Percentiles rank a stretch among this genome's conserved stretches.
Conservation (phyloP, 2,888 invertebrate species). For the Loripinus fragilis region DNA sequence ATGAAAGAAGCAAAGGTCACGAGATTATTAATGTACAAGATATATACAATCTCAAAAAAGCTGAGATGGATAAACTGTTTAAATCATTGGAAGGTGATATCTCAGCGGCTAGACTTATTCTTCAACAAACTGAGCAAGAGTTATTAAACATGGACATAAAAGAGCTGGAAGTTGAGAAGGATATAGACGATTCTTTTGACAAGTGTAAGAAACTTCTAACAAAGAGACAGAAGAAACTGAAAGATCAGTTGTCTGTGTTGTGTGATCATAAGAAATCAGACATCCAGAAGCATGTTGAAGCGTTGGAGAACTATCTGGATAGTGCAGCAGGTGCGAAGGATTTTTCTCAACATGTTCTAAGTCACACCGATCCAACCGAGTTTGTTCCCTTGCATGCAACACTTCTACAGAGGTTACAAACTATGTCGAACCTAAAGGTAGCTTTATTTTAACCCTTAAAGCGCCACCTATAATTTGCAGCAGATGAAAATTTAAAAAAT, state of each 20-base stretch:
- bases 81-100: conserved; percentile 54
- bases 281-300: conserved; percentile 51
- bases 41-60: conserved; percentile 54
- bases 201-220: conserved; percentile 49
- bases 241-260: conserved; percentile 45
- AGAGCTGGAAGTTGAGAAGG: conserved; percentile 66
- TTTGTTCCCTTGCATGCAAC: conserved; percentile 63
- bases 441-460: no score
- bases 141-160: conserved; percentile 63
- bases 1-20: conserved; percentile 62
- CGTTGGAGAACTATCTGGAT: conserved; percentile 58
- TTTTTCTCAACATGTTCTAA: conserved; percentile 59
- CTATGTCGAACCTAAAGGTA: conserved; percentile 56
- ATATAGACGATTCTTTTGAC: conserved; percentile 61
- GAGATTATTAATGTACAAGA: conserved; percentile 61
- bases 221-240: conserved; percentile 51
- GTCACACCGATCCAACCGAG: conserved; percentile 64
- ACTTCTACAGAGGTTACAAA: conserved; percentile 50
- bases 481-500: no score
- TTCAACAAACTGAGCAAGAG: conserved; percentile 65
- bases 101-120: conserved; percentile 53
- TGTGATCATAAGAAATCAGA: conserved; percentile 59
- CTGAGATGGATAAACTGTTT: conserved; percentile 55
- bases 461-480: no score
- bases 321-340: conserved; percentile 60